Base-by-base conservation (phyloP, 2,113 vertebrate genomes). In the Sminthopsis crassicaudata region DNA sequence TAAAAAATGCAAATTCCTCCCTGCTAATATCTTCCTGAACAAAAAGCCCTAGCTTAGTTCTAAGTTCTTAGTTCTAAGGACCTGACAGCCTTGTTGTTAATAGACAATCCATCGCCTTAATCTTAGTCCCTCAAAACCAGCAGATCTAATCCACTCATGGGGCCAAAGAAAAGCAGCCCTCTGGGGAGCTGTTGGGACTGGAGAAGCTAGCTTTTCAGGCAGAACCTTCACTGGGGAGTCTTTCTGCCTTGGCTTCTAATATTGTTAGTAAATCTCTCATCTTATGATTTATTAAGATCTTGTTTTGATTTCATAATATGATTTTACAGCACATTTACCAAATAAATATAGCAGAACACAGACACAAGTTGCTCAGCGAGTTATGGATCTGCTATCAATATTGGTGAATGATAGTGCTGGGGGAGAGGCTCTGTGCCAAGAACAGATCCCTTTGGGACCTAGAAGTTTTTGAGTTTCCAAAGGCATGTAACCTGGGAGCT, bases 301-400 rank as follows among this genome's bases (percentile, higher is more conserved):
- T 90, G 93, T 91, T 94, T 94, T 93, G 54, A 93, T 90, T 93
- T 54, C 48, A 90, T 96, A 92, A 60, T 55, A 50, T 50, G 93
- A 96, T 94, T 96, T 93, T 91, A 91, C 90, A 60, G 76, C 60
- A 76, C 50, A 91, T 46, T 96, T 93, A 91, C 92, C 53, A 46
- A 42, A 91, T 91, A 93, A 93, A 93, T 36, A 93, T 23, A 76
- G 90, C 94, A 94, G 76, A 76, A 91, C 90, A 30, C 53, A 90
- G 92, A 46, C 50, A 50, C 24, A 48, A 46, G 54, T 76, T 53
- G 60, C 76, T 36, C 23, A 50, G 50, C 50, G 53, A 93, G 50
- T 36, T 46, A 54, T n/a, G 60, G 27, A 90, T 23, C 53, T 54
- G 50, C 50, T 67, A 26, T 90, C 76, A 60, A 60, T 48, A 46